Conservation (phyloP, 2,888 invertebrate genomes). For the Chrysotoxum bicinctum region DNA sequence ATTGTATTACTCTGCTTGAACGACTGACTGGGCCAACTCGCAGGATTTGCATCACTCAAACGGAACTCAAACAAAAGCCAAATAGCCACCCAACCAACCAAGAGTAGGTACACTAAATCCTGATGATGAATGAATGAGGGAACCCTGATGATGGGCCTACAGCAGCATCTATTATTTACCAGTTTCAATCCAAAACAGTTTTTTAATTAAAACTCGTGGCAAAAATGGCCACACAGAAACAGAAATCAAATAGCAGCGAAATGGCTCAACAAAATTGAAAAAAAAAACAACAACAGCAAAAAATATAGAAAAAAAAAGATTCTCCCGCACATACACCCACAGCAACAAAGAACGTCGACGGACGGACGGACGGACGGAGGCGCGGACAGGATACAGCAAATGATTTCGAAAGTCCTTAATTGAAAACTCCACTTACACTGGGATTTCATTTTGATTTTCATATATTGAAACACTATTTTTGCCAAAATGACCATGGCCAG, state of each 20-base stretch:
- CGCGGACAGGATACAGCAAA: slow-evolving; percentile 18
- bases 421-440: slow-evolving; percentile 71
- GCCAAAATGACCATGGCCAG: slow-evolving; percentile 57
- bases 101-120: slow-evolving; percentile 27
- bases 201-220: slow-evolving; percentile 71
- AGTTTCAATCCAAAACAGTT: slow-evolving; percentile 70
- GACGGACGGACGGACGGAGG: background rate
- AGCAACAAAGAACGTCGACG: background rate
- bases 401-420: slow-evolving; percentile 69
- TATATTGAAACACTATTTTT: slow-evolving; percentile 48
- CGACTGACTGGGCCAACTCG: slow-evolving; percentile 46
- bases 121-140: slow-evolving; percentile 18
- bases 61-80: slow-evolving; percentile 59
- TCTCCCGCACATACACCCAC: background rate
- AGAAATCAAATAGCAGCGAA: slow-evolving; percentile 63
- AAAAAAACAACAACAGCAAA: slow-evolving; percentile 24
- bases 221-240: slow-evolving; percentile 58
- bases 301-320: slow-evolving; percentile 3
- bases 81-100: slow-evolving; percentile 36
- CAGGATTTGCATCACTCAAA: slow-evolving; percentile 71
- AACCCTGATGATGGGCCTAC: slow-evolving; percentile 34
- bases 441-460: slow-evolving; percentile 68
- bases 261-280: slow-evolving; percentile 32
- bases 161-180: slow-evolving; percentile 62
- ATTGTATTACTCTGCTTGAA: slow-evolving; percentile 50